A percentile compares a stretch with the other conserved stretches of the same genome.
Evolutionary conservation across 2,797 vertebrate species (phyloP).

Genomic region (Mallotus villosus): DNA sequence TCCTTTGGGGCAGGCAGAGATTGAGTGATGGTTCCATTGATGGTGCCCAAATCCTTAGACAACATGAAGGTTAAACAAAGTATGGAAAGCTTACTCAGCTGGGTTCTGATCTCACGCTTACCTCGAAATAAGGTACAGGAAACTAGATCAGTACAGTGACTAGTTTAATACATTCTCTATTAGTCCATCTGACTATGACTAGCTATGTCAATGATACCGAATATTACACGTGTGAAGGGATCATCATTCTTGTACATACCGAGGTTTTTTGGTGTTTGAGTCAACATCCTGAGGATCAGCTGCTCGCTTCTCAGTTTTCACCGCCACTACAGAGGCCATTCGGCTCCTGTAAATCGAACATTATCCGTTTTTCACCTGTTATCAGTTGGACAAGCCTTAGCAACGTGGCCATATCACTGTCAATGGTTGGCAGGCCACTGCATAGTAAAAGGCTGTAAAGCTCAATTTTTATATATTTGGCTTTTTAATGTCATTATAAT

Average conservation of each 20-base stretch:
- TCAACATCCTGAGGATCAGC: constrained; percentile 81
- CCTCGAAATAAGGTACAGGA: constrained; percentile 10
- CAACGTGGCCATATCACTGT: not conserved
- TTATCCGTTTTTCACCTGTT: not conserved
- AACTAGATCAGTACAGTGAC: not conserved
- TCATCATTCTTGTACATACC: constrained; percentile 67
- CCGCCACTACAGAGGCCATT: constrained; percentile 77
- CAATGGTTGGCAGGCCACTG: not conserved
- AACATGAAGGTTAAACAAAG: constrained; percentile 42
- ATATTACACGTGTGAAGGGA: constrained; percentile 5
- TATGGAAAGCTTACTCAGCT: constrained; percentile 29
- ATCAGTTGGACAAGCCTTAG: not conserved
- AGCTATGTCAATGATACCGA: not conserved
- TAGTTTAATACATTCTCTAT: not conserved
- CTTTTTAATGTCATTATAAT: too few species aligned
- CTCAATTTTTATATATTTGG: too few species aligned
- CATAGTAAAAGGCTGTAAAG: too few species aligned
- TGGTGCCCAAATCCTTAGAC: constrained; percentile 38
- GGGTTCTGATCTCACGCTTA: constrained; percentile 29
- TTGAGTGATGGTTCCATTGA: constrained; percentile 38
- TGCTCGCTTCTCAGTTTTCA: constrained; percentile 79
- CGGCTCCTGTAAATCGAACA: constrained; percentile 64
- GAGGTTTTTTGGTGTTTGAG: constrained; percentile 89
- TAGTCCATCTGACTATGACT: not conserved
- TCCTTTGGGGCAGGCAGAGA: constrained; percentile 74